These are phyloP conservation scores for Lagria hirta DNA, from an alignment of 2,888 invertebrate genomes.

Conservation along the genomic window DNA sequence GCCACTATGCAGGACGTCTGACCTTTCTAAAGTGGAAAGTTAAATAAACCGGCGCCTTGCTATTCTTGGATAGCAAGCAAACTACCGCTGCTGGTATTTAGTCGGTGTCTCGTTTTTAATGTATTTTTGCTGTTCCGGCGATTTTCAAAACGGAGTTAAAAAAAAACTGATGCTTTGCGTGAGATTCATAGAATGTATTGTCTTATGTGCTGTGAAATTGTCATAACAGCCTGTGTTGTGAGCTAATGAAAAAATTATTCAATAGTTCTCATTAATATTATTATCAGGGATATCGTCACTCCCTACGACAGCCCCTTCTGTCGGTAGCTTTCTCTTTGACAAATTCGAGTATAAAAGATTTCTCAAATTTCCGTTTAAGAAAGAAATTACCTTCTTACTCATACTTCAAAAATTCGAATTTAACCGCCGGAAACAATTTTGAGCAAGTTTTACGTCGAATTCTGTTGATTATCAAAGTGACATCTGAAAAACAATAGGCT, in stretches of 20 bases:
- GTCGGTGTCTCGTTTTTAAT: conserved; percentile 23
- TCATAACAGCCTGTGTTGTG: background rate
- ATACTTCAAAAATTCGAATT: background rate
- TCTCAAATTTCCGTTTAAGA: background rate
- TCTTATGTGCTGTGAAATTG: conserved; percentile 1
- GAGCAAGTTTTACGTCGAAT: conserved; percentile 13
- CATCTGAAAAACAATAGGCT: conserved; percentile 17
- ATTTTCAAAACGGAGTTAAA: conserved; percentile 10
- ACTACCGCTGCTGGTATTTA: conserved; percentile 25
- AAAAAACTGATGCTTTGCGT: conserved; percentile 1
- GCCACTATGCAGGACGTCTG: conserved; percentile 29
- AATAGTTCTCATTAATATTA: too few relatives aligned
- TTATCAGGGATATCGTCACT: too few relatives aligned
- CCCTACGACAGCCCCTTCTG: too few relatives aligned
- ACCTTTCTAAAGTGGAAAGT: conserved; percentile 32
- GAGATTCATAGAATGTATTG: conserved; percentile 4
- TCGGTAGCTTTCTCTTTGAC: too few relatives aligned
- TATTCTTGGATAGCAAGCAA: conserved; percentile 28
- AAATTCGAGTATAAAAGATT: too few relatives aligned
- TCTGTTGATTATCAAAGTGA: conserved; percentile 12
- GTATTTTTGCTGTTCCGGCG: conserved; percentile 16
- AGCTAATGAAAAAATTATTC: background rate
- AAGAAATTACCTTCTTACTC: conserved; percentile 1
- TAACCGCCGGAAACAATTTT: conserved; percentile 5
- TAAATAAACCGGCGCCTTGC: conserved; percentile 32